Base-by-base conservation (phyloP, 2,113 vertebrate genomes). In the Tetrao urogallus region DNA sequence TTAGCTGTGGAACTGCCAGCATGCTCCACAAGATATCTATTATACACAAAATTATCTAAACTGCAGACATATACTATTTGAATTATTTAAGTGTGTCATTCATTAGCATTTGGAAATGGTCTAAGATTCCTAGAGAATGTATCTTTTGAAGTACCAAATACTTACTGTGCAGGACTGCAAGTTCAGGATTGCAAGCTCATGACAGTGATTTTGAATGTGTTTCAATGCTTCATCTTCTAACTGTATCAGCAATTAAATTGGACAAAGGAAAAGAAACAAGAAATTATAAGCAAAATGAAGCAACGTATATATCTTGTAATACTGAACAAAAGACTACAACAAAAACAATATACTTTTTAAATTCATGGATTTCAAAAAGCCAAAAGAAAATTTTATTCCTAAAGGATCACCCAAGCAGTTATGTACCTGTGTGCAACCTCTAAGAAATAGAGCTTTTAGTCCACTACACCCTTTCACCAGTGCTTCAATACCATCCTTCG, bases 341-440 rank as follows among this genome's bases (percentile, higher is more conserved):
- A 94, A 81, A 91, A 89, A 3, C 0, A 3, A 4, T n/a, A 75
- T 40, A 30, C 71, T 89, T 93, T 67, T 50, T n/a, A 58, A 79
- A 79, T 42, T 88, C 91, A 91, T 45, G n/a, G 50, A 91, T 87
- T 93, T 92, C 93, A 88, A 95, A 92, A 95, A 80, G 66, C 65
- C 92, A 65, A 94, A 94, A 94, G 64, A 96, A 96, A 95, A 88
- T 64, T 87, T 92, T 77, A 80, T 54, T 74, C 67, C 87, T 90
- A 77, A 61, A 79, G 65, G 88, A 88, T 50, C 64, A 82, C 12
- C 8, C 60, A 66, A 95, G 86, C 60, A 86, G 34, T 93, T 56
- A 81, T 93, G 93, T 98, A 99, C 99, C 98, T 99, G 98, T 57
- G 98, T 99, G 97, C 99, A 99, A 96, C 99, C 99, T 98, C 98